These are phyloP conservation scores for Sinonovacula constricta DNA, from an alignment of 1,140 invertebrate genomes.

Conservation along the genomic window DNA sequence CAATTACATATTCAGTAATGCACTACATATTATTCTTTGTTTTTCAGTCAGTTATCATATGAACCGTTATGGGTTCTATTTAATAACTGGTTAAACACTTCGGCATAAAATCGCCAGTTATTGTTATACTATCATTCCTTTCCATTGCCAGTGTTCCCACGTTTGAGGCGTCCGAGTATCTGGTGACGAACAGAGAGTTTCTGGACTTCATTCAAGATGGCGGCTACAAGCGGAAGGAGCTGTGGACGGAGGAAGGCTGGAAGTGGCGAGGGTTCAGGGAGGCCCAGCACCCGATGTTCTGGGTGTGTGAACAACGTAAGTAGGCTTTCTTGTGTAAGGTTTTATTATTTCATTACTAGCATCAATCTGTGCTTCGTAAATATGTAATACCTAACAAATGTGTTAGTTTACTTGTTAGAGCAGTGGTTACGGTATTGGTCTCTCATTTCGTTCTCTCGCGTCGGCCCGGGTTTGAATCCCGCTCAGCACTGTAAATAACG, in stretches of 20 bases:
- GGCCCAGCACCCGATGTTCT: constrained; percentile 75
- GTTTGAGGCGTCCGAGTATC: constrained; percentile 76
- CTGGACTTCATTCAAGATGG: constrained; percentile 74
- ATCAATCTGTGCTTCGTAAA: too few relatives aligned
- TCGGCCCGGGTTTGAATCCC: too few relatives aligned
- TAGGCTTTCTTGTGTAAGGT: background rate
- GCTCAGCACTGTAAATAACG: too few relatives aligned
- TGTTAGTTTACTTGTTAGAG: background rate
- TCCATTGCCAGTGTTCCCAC: constrained; percentile 70
- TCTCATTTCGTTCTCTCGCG: too few relatives aligned
- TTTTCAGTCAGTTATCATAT: background rate
- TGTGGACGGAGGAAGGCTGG: constrained; percentile 77
- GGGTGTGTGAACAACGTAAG: constrained; percentile 75
- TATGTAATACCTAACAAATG: background rate
- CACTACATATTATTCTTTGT: background rate
- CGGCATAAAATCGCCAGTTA: too few relatives aligned
- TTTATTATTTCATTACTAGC: too few relatives aligned
- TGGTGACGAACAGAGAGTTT: constrained; percentile 75
- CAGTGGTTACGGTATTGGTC: too few relatives aligned
- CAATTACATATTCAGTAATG: background rate
- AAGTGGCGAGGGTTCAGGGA: constrained; percentile 72
- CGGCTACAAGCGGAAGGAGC: constrained; percentile 71
- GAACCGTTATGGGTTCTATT: background rate
- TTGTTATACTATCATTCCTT: too few relatives aligned
- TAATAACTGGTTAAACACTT: background rate